Conservation (phyloP, 2,113 vertebrate genomes). For the Gnathonemus echidnorhynchus region DNA sequence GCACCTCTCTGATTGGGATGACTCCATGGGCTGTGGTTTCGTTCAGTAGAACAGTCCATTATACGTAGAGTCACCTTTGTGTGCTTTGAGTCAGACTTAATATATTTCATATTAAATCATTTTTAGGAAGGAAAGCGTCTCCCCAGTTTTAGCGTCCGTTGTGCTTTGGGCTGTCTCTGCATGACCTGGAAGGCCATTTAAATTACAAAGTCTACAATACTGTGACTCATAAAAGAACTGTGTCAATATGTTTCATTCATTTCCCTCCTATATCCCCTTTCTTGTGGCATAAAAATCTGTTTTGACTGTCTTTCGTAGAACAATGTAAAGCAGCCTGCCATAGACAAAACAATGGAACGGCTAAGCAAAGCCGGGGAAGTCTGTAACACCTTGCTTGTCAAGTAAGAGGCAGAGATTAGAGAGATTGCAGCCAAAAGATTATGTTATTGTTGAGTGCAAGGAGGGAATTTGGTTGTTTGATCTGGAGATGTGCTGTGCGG, state of each 20-base stretch:
- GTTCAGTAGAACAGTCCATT: neutral
- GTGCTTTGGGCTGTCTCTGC: neutral
- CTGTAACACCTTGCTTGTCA: neutral
- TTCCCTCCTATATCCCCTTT: neutral
- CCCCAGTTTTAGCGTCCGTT: neutral
- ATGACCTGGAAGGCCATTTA: neutral
- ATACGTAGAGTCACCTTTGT: neutral
- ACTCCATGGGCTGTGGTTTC: neutral
- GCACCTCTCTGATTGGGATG: neutral
- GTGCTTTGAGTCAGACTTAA: neutral
- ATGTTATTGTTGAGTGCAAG: neutral
- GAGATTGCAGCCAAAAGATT: conserved; percentile 19
- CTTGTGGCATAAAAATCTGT: neutral
- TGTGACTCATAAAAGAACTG: neutral
- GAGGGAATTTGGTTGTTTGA: conserved; percentile 19
- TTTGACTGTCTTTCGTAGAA: conserved; percentile 10
- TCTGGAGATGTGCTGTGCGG: neutral
- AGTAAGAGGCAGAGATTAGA: neutral
- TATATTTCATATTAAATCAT: neutral
- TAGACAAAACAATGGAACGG: neutral
- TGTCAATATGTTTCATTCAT: conserved; percentile 1
- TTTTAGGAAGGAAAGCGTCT: neutral
- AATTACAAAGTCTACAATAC: neutral
- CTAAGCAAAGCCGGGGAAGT: neutral
- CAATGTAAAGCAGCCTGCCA: neutral